A percentile compares a stretch with the other conserved stretches of the same genome.
These are phyloP conservation scores for Dendrocopos noguchii DNA, from an alignment of 2,113 vertebrate species.

Conservation along the genomic window DNA sequence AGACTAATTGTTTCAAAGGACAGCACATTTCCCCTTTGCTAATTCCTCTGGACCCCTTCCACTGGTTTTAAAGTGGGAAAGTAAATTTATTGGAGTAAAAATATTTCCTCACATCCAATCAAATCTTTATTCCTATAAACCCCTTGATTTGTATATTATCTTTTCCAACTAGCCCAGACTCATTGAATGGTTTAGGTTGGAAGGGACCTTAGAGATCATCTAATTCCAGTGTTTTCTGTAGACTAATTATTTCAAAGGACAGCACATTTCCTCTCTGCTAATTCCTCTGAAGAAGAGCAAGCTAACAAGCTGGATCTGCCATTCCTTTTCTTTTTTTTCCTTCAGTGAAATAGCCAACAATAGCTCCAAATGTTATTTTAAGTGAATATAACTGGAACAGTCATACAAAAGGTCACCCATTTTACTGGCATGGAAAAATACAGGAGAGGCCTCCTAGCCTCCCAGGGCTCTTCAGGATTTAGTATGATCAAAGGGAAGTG, in stretches of 20 bases:
- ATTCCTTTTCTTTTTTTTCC: background rate
- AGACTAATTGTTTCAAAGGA: background rate
- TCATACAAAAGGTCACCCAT: conserved; percentile 63
- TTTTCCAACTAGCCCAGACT: no score
- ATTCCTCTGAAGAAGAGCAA: conserved; percentile 18
- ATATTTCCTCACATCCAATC: no score
- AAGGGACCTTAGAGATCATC: no score
- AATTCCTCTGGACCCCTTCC: background rate
- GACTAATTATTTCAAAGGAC: background rate
- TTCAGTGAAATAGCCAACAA: conserved; percentile 42
- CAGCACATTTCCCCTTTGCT: background rate
- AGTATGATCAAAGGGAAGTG: background rate
- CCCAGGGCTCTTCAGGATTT: background rate
- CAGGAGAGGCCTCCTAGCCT: background rate
- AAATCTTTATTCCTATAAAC: background rate
- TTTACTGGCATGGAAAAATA: conserved; percentile 61
- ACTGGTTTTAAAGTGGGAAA: background rate
- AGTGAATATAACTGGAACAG: conserved; percentile 53
- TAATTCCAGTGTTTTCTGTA: background rate
- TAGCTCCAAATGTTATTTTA: conserved; percentile 63
- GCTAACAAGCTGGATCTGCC: conserved; percentile 18
- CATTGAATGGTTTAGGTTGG: no score
- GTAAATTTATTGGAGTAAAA: background rate
- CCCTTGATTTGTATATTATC: no score
- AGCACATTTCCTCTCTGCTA: background rate